phyloP scores from a whole-genome alignment of 2,888 invertebrate genomes.

The Orthonychiurus folsomi region DNA sequence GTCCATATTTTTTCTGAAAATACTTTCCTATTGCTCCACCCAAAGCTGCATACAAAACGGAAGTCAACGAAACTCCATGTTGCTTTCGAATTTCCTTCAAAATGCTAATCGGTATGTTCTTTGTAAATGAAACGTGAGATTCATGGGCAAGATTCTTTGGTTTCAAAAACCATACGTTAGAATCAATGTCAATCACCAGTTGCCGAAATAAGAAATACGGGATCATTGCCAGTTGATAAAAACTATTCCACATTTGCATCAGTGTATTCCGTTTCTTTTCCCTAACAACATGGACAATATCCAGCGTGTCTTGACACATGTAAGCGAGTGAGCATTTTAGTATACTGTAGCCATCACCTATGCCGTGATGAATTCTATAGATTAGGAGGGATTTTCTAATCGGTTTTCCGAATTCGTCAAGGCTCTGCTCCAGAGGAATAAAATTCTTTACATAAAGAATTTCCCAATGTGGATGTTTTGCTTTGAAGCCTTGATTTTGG shows the following conservation, averaged over 20 bases:
- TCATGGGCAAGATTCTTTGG: neutral
- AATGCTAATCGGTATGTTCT: constrained; percentile 6
- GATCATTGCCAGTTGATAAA: neutral
- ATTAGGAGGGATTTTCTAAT: neutral
- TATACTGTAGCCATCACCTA: constrained; percentile 7
- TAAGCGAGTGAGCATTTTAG: constrained; percentile 4
- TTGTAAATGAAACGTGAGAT: neutral
- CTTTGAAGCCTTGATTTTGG: neutral
- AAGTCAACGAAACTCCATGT: constrained; percentile 4
- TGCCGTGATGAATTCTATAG: constrained; percentile 11
- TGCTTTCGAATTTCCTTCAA: neutral
- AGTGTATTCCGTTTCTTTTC: constrained; percentile 2
- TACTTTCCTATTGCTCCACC: constrained; percentile 11
- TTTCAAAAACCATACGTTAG: constrained; percentile 8
- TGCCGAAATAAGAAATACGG: constrained; percentile 1
- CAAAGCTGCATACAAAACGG: constrained; percentile 9
- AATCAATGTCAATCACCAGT: constrained; percentile 8
- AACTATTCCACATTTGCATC: neutral
- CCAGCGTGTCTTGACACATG: constrained; percentile 8
- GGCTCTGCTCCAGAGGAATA: neutral
- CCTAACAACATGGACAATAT: neutral
- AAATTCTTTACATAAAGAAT: constrained; percentile 5
- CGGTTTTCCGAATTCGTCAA: neutral
- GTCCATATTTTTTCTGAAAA: constrained; percentile 6
- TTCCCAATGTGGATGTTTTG: constrained; percentile 14